A percentile compares a stretch with the other conserved stretches of the same genome.
These are phyloP conservation scores for Tridacna crocea DNA, from an alignment of 2,888 invertebrate genomes.

Conservation along the genomic window DNA sequence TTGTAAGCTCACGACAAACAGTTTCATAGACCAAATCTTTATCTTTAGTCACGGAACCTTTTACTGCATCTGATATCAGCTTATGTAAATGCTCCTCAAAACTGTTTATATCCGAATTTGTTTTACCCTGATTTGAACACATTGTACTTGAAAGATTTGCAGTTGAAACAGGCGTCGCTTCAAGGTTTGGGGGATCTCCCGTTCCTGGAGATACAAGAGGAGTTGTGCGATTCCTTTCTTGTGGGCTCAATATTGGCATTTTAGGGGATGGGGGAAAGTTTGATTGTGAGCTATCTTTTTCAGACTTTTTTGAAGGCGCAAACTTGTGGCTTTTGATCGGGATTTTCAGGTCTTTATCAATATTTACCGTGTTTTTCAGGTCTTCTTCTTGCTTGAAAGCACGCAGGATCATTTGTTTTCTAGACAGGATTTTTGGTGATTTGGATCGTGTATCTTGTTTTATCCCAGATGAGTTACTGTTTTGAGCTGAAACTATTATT, in stretches of 20 bases:
- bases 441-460: conserved; percentile 25
- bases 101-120: conserved; percentile 49
- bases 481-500: not conserved
- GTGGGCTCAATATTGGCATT: conserved; percentile 81
- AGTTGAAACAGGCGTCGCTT: conserved; percentile 51
- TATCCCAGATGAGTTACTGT: conserved; percentile 30
- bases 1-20: conserved; percentile 49
- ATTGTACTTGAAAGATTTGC: not conserved
- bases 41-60: conserved; percentile 50
- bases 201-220: conserved; percentile 51
- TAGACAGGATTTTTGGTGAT: conserved; percentile 56
- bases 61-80: conserved; percentile 62
- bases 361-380: conserved; percentile 67
- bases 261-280: conserved; percentile 76
- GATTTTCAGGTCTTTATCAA: conserved; percentile 53
- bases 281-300: conserved; percentile 45
- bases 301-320: conserved; percentile 39
- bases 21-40: conserved; percentile 54
- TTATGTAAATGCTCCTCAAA: conserved; percentile 59
- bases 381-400: conserved; percentile 73
- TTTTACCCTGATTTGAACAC: conserved; percentile 29
- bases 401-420: conserved; percentile 74
- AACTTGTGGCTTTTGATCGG: conserved; percentile 52
- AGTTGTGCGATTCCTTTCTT: conserved; percentile 69
- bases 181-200: conserved; percentile 75